Base-by-base conservation (phyloP, 2,888 invertebrate species). In the Drosophila mayaguana region DNA sequence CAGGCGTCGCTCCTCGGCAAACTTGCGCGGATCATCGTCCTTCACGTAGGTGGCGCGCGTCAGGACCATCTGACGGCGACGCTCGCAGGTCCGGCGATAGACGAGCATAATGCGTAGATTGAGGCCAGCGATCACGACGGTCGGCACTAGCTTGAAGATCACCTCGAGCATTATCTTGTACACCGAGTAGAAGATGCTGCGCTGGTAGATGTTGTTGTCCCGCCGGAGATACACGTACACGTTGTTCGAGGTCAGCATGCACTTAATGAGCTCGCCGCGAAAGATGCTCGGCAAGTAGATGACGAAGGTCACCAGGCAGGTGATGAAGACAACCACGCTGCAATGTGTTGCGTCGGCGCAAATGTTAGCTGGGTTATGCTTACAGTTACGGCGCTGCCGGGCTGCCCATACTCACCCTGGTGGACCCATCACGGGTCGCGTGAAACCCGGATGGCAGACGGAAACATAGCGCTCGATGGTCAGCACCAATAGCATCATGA, bases 391-490 rank as follows among this genome's bases (percentile, higher is more conserved):
- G 2, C 0, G 4, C 1, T 8, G 3, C 1, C 14, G 14, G 1
- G 2, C 20, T 14, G 20, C 4, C 12, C 22, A 2, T 18, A 59
- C 73, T 87, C 73, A 94, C 83, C 95, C 94, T 18, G 95, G 95
- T 6, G 95, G 94, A 42, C 96, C 95, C 91, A 95, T 94, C 51
- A 95, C 94, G 6, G 96, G 95, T 51, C 95, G 93, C 18, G 95
- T 94, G 80, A 95, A 94, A 6, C 96, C 95, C 4, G 96, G 96
- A 92, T 95, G 95, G 83, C 96, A 96, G 8, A 96, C 96, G 70
- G 96, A 96, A 38, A 96, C 94, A 92, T 96, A 96, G 46, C 96
- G 94, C 90, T 96, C 96, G 69, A 96, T 94, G 20, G 96, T 96
- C 80, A 96, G 93, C 12, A 96, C 95, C 59, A 96, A 93, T 16